Conservation (phyloP, 2,113 vertebrate species). For the Lampris incognitus region DNA sequence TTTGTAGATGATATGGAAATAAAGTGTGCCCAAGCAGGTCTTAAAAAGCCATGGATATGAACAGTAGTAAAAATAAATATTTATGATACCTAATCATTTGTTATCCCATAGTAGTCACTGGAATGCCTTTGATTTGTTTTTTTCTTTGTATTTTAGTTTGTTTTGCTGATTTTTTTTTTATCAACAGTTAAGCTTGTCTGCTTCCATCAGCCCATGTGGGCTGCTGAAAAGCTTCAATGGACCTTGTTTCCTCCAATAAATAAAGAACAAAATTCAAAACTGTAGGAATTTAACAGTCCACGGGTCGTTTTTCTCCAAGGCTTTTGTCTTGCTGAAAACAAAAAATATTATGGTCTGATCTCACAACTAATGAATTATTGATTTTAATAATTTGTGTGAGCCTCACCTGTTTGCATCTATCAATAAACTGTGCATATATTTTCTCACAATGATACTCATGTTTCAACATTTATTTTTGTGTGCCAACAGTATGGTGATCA, state of each 20-base stretch:
- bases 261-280: slow-evolving; percentile 9
- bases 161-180: slow-evolving; percentile 24
- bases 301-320: slow-evolving; percentile 34
- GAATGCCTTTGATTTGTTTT: slow-evolving; percentile 52
- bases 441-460: slow-evolving; percentile 64
- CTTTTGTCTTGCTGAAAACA: slow-evolving; percentile 24
- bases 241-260: slow-evolving; percentile 30
- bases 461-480: slow-evolving; percentile 13
- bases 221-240: slow-evolving; percentile 25
- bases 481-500: background rate
- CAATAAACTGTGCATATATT: slow-evolving; percentile 84
- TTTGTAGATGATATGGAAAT: slow-evolving; percentile 63
- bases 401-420: slow-evolving; percentile 66
- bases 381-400: slow-evolving; percentile 54
- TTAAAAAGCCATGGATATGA: slow-evolving; percentile 71
- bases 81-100: slow-evolving; percentile 64
- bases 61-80: slow-evolving; percentile 66
- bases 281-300: slow-evolving; percentile 22
- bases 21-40: slow-evolving; percentile 73
- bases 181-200: slow-evolving; percentile 25
- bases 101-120: slow-evolving; percentile 69
- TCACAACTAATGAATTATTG: slow-evolving; percentile 48
- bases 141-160: slow-evolving; percentile 39
- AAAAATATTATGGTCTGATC: slow-evolving; percentile 33
- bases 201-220: background rate